Evolutionary conservation across 1,140 invertebrate species (phyloP), one percentile per base, ranked within the genome.

Genomic region (Diploscapter pachys): DNA sequence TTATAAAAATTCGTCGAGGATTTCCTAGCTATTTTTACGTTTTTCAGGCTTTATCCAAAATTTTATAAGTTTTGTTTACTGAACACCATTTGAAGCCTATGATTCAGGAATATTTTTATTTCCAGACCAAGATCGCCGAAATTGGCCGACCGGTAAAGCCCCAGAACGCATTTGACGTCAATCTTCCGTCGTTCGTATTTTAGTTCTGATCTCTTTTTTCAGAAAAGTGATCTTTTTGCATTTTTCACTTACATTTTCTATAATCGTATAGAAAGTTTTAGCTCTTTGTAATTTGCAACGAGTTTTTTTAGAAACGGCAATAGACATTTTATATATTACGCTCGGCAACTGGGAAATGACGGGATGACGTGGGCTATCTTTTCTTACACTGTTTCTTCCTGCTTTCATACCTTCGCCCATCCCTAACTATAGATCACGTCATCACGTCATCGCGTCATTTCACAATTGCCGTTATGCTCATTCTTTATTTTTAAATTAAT

Each of bases 371-470:
- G 50, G 0, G 65, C 31, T 2, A 8, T n/a, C 3, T 67, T 4
- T 4, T 67, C 55, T 55, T 31, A 1, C 31, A 31, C 31, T 31
- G 1, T 31, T 31, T 31, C 31, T 31, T 31, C 31, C 31, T 31
- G 31, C 31, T 31, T 31, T 31, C 31, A 31, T 31, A 31, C 31
- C 31, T 31, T 31, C 31, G 31, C 31, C 31, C 1, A 31, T 31
- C 1, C 31, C 31, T 31, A 31, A 31, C 31, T 31, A 31, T 31
- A 31, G 31, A 0, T 0, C 31, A 31, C 31, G 31, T 31, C 31
- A 31, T 31, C 31, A 1, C 31, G 31, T 31, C 31, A 31, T 1
- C 31, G 31, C 31, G 31, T 97, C 31, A 31, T 31, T 9, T 55
- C 0, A 50, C 31, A 53, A 13, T 67, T 13, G 55, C 52, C 65